Evolutionary conservation across 2,113 vertebrate species (phyloP), one percentile per base, ranked within the genome.

Genomic region (Serilophus lunatus): DNA sequence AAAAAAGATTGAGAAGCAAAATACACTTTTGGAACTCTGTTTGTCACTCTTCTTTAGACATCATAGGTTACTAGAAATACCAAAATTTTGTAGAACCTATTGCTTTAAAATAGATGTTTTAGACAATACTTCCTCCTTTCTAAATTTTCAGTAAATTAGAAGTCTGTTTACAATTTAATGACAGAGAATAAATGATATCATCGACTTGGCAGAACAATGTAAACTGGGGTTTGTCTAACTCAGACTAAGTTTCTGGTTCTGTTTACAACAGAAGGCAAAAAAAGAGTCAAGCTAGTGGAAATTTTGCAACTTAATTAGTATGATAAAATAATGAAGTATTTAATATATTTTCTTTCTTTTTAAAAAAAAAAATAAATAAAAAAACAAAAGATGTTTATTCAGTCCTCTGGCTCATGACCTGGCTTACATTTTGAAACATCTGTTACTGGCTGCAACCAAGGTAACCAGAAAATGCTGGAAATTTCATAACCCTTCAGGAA

Each of bases 361-460:
- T 16, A 29, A 36, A 36, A n/a, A n/a, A n/a, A n/a, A n/a, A n/a
- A n/a, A n/a, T n/a, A n/a, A n/a, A n/a, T n/a, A n/a, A n/a, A n/a
- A n/a, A n/a, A n/a, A n/a, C n/a, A 19, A 9, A 40, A 45, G 35
- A 24, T 94, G 59, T 96, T 96, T 69, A 64, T 89, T 95, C 47
- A 76, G 11, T 82, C 90, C 56, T 51, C 18, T 50, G n/a, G 64
- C 77, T 93, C 57, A 95, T 84, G 92, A 93, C 90, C 91, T 92
- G 59, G 59, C 64, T 86, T 80, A 81, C 61, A 88, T 93, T 96
- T 92, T 92, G 68, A 96, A 94, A 95, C 92, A 95, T 95, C 92
- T 97, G 92, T 90, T 96, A 45, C 44, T 12, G 24, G 20, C 50
- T 94, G 85, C 68, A 95, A 90, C 93, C 68, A 92, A 89, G 90